Percentiles rank a stretch among this genome's conserved stretches.
Conservation (phyloP, 2,113 vertebrate species). For the Mugil cephalus region DNA sequence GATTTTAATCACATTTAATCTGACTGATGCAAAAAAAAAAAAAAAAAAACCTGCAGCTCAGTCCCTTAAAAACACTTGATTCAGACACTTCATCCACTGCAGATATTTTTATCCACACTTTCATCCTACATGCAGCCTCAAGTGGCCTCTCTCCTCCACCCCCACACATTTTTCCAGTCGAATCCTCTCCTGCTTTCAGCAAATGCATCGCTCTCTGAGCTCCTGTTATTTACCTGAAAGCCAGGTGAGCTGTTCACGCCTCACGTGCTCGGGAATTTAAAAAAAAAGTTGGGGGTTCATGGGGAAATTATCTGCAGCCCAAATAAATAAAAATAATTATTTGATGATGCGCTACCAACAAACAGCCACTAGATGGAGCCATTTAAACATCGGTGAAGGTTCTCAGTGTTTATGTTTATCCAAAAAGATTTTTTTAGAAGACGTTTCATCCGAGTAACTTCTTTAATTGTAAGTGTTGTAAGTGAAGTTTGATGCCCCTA, state of each 20-base stretch:
- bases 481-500: too few relatives aligned
- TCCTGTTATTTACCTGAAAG: slow-evolving; percentile 52
- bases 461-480: too few relatives aligned
- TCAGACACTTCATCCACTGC: neutral
- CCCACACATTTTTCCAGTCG: neutral
- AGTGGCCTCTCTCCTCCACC: slow-evolving; percentile 5
- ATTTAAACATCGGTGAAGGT: neutral
- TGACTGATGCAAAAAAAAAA: too few relatives aligned
- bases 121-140: slow-evolving; percentile 2
- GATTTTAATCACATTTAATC: neutral
- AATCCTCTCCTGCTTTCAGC: neutral
- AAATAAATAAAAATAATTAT: too few relatives aligned
- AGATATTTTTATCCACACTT: slow-evolving; percentile 16
- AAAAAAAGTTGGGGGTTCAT: neutral
- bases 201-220: neutral
- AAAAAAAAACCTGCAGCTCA: neutral
- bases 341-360: neutral
- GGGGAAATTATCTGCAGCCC: too few relatives aligned
- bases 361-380: slow-evolving; percentile 52
- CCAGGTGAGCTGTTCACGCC: slow-evolving; percentile 33
- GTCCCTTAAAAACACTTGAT: slow-evolving; percentile 13
- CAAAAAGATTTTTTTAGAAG: too few relatives aligned
- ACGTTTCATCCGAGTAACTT: too few relatives aligned
- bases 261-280: neutral
- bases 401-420: too few relatives aligned